Percentiles rank a stretch among this genome's conserved stretches.
Conservation (phyloP, 2,888 invertebrate species). For the Chrysina gloriosa region DNA sequence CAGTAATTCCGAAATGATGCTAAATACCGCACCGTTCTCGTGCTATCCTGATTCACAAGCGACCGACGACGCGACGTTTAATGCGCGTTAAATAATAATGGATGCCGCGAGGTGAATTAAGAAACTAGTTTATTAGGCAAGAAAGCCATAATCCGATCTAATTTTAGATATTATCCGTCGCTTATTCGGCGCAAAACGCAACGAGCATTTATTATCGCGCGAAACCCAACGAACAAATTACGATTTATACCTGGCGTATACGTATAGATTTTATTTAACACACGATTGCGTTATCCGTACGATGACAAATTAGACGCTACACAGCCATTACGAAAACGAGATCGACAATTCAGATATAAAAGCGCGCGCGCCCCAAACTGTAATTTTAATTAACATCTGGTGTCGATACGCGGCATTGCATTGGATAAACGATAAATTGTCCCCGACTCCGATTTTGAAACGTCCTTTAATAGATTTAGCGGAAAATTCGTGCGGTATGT, state of each 20-base stretch:
- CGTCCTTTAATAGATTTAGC: constrained; percentile 9
- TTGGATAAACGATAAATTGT: too few relatives aligned
- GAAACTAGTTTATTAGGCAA: constrained; percentile 14
- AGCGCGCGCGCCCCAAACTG: too few relatives aligned
- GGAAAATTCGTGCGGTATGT: constrained; percentile 19
- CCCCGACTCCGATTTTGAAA: background rate
- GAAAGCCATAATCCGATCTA: background rate
- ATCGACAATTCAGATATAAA: too few relatives aligned
- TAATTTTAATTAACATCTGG: too few relatives aligned
- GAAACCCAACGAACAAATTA: too few relatives aligned
- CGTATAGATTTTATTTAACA: too few relatives aligned
- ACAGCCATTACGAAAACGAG: too few relatives aligned
- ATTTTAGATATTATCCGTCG: background rate
- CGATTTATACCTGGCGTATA: too few relatives aligned
- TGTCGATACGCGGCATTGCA: too few relatives aligned
- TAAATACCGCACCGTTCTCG: too few relatives aligned
- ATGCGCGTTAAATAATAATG: background rate
- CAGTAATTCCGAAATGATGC: background rate
- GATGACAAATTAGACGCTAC: too few relatives aligned
- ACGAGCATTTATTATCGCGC: background rate
- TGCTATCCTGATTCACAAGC: background rate
- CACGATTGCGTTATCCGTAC: too few relatives aligned
- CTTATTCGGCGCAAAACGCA: background rate
- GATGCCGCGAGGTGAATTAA: background rate
- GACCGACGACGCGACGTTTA: background rate